These are phyloP conservation scores for Phoebastria nigripes DNA, from an alignment of 2,797 vertebrate species.

Conservation along the genomic window DNA sequence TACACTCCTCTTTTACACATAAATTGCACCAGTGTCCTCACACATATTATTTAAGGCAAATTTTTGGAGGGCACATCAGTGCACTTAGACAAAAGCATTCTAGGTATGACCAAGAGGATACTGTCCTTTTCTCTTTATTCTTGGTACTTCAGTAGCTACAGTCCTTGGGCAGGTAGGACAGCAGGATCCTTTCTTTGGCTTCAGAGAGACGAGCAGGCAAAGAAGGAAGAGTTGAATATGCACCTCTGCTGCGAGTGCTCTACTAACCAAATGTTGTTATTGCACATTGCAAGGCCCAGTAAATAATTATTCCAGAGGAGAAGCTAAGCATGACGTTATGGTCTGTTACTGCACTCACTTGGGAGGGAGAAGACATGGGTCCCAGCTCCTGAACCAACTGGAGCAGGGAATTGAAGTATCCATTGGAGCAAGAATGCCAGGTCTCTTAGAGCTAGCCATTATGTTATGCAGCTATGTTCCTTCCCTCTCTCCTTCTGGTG, in stretches of 20 bases:
- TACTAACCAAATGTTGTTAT: background rate
- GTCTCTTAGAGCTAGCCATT: background rate
- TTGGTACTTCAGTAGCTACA: background rate
- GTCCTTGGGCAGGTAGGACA: background rate
- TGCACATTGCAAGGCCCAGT: background rate
- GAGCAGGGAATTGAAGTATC: constrained; percentile 45
- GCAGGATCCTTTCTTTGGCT: background rate
- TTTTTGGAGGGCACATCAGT: background rate
- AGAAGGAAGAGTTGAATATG: background rate
- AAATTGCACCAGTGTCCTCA: background rate
- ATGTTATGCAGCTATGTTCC: background rate
- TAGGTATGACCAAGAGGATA: background rate
- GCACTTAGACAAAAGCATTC: background rate
- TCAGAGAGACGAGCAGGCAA: background rate
- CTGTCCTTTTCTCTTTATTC: background rate
- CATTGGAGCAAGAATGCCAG: constrained; percentile 22
- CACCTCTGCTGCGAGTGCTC: background rate
- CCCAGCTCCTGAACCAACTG: constrained; percentile 12
- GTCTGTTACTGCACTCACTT: background rate
- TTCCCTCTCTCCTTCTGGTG: background rate
- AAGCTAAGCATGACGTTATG: background rate
- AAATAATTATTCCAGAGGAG: background rate
- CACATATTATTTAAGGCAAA: accelerated
- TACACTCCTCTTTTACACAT: background rate
- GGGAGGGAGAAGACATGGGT: background rate